Evolutionary conservation across 2,113 vertebrate genomes (phyloP).

Genomic region (Onychorhynchus coronatus): DNA sequence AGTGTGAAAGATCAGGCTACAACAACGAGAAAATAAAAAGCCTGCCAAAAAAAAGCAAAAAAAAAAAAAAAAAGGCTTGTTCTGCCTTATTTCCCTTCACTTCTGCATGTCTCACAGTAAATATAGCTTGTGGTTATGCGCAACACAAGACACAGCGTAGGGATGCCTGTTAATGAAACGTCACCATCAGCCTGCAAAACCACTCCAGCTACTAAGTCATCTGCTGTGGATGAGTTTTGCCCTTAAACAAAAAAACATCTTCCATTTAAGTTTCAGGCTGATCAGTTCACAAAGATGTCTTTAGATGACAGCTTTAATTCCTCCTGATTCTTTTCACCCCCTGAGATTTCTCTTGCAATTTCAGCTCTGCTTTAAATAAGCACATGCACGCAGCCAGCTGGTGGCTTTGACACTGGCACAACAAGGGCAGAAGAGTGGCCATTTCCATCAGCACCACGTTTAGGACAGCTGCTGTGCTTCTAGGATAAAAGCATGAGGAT

Average conservation of each 20-base stretch:
- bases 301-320: background rate
- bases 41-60: background rate
- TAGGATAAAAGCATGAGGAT: background rate
- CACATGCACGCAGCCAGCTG: accelerated
- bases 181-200: background rate
- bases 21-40: background rate
- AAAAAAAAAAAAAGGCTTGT: background rate
- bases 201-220: background rate
- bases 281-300: background rate
- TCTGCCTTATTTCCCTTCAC: background rate
- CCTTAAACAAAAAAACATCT: background rate
- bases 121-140: background rate
- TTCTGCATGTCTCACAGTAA: background rate
- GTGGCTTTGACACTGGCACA: background rate
- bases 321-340: background rate
- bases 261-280: background rate
- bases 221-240: background rate
- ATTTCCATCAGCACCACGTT: background rate
- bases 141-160: background rate
- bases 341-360: background rate
- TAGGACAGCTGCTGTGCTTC: background rate
- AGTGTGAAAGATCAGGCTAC: background rate
- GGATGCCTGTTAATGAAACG: background rate
- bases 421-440: background rate
- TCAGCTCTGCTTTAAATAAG: background rate